Evolutionary conservation across 2,797 vertebrate genomes (phyloP).

Genomic region (Onychomys leucogaster): DNA sequence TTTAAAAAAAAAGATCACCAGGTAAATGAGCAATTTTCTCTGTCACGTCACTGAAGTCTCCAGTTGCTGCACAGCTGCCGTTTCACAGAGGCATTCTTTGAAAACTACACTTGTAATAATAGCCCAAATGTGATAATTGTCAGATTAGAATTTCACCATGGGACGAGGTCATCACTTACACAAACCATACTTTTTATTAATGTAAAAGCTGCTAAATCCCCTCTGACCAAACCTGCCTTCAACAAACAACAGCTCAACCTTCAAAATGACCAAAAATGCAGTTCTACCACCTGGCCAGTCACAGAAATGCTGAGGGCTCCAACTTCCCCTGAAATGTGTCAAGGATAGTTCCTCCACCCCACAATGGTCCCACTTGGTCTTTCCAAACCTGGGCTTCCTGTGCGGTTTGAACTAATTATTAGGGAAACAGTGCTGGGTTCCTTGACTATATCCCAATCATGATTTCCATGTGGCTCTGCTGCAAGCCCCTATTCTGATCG

Average conservation of each 20-base stretch:
- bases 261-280: background rate
- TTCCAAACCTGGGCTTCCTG: background rate
- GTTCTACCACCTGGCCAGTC: background rate
- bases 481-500: background rate
- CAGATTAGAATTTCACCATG: background rate
- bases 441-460: background rate
- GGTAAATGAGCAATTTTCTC: slow-evolving; percentile 4
- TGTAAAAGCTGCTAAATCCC: background rate
- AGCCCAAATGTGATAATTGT: background rate
- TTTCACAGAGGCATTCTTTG: background rate
- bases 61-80: background rate
- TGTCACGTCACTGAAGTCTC: background rate
- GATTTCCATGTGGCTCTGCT: too few relatives aligned
- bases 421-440: background rate
- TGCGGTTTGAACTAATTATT: fast-evolving
- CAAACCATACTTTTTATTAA: background rate
- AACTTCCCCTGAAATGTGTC: background rate
- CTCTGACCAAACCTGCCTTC: background rate
- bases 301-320: background rate
- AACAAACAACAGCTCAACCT: background rate
- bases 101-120: background rate
- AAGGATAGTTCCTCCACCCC: background rate
- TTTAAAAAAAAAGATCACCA: background rate
- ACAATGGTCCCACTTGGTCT: background rate
- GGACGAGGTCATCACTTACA: background rate